Evolutionary conservation across 1,140 invertebrate genomes (phyloP).

Genomic region (Drosophila pectinifera): DNA sequence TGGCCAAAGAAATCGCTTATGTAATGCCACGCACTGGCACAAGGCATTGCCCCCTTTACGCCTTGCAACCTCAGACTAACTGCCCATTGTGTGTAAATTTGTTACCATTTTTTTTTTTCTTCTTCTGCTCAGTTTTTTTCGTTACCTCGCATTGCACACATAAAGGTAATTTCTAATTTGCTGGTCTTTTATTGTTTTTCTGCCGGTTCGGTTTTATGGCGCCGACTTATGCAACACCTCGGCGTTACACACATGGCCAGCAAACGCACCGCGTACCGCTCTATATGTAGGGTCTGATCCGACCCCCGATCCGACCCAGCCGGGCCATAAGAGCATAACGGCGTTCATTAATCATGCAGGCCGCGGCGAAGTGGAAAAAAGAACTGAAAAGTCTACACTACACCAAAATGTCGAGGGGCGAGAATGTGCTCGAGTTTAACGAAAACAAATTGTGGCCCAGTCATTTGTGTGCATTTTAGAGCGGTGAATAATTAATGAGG

Average conservation of each 20-base stretch:
- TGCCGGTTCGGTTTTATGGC: conserved; percentile 62
- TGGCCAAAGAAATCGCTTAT: conserved; percentile 50
- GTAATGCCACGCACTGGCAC: conserved; percentile 71
- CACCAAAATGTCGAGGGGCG: conserved; percentile 8
- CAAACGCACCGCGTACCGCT: conserved; percentile 53
- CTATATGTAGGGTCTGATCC: conserved; percentile 23
- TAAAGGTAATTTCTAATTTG: conserved; percentile 83
- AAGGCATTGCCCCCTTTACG: conserved; percentile 43
- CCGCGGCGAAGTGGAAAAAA: conserved; percentile 41
- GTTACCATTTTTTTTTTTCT: conserved; percentile 66
- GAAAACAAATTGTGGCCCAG: conserved; percentile 27
- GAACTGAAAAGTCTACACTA: conserved; percentile 44
- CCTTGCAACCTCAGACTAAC: conserved; percentile 40
- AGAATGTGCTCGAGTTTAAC: conserved; percentile 15
- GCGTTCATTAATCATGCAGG: conserved; percentile 78
- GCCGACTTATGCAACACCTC: conserved; percentile 63
- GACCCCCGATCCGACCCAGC: conserved; percentile 7
- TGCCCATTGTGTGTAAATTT: conserved; percentile 81
- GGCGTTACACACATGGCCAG: conserved; percentile 56
- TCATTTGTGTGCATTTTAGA: background rate
- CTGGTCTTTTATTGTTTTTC: conserved; percentile 80
- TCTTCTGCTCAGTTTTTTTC: conserved; percentile 7
- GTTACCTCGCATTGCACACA: conserved; percentile 62
- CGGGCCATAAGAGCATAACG: conserved; percentile 74
- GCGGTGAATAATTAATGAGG: conserved; percentile 25